Percentiles rank a stretch among this genome's conserved stretches.
These are phyloP conservation scores for Liolophura sinensis DNA, from an alignment of 1,140 invertebrate species.

Conservation along the genomic window DNA sequence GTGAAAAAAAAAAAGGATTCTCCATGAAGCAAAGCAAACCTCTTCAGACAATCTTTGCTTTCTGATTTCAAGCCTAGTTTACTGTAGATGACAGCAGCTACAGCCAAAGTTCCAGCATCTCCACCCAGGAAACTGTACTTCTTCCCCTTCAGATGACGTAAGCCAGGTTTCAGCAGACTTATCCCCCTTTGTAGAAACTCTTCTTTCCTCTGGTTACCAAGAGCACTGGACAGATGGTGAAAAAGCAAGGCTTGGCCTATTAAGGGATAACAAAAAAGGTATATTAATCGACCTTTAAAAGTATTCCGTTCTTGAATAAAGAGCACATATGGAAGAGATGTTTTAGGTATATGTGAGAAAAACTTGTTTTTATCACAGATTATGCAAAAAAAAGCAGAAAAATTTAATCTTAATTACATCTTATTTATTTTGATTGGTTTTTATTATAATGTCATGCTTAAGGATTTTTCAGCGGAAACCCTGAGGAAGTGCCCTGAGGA, in stretches of 20 bases:
- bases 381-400: too few species aligned
- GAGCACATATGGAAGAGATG: too few species aligned
- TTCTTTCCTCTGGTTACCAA: slow-evolving; percentile 21
- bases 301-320: too few species aligned
- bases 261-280: slow-evolving; percentile 12
- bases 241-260: slow-evolving; percentile 63
- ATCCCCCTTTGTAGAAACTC: slow-evolving; percentile 58
- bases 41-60: slow-evolving; percentile 42
- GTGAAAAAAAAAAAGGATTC: background rate
- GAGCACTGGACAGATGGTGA: slow-evolving; percentile 58
- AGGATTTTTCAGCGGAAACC: too few species aligned
- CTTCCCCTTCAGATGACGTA: slow-evolving; percentile 59
- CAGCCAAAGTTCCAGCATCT: slow-evolving; percentile 73
- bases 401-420: too few species aligned
- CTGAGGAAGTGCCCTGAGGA: too few species aligned
- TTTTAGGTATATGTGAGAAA: too few species aligned
- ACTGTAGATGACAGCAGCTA: slow-evolving; percentile 70
- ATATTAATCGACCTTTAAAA: too few species aligned
- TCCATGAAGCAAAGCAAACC: slow-evolving; percentile 26
- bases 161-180: slow-evolving; percentile 57
- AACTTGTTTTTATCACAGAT: too few species aligned
- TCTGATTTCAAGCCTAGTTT: slow-evolving; percentile 44
- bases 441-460: too few species aligned
- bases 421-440: too few species aligned
- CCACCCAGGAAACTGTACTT: slow-evolving; percentile 76